Percentiles rank a stretch among this genome's conserved stretches.
These are phyloP conservation scores for Enteromius afrohamiltoni DNA, from an alignment of 2,797 vertebrate species.

Conservation along the genomic window DNA sequence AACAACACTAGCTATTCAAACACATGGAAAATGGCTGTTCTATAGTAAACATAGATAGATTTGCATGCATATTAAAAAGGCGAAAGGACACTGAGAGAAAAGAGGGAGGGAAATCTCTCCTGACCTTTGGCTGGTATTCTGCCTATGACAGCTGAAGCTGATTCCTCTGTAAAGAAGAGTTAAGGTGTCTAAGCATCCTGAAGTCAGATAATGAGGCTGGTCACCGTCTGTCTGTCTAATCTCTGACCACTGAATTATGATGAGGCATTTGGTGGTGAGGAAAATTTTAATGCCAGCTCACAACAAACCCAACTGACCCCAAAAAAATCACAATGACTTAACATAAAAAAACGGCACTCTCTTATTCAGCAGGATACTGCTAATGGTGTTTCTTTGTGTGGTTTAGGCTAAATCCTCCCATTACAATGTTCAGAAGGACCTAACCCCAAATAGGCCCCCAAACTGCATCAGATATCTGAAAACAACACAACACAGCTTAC, in stretches of 20 bases:
- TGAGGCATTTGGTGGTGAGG: neutral
- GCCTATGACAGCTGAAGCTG: slow-evolving; percentile 25
- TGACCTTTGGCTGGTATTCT: slow-evolving; percentile 47
- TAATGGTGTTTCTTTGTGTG: neutral
- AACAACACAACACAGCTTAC: neutral
- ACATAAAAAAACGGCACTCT: neutral
- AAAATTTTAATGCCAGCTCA: neutral
- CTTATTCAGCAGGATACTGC: neutral
- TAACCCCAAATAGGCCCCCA: neutral
- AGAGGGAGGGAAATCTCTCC: neutral
- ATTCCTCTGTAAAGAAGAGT: slow-evolving; percentile 17
- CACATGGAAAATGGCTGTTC: neutral
- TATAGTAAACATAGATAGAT: neutral
- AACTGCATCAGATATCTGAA: neutral
- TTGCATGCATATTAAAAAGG: slow-evolving; percentile 13
- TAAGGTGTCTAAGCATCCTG: slow-evolving; percentile 30
- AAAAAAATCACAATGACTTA: neutral
- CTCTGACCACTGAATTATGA: slow-evolving; percentile 7
- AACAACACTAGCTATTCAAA: slow-evolving; percentile 21
- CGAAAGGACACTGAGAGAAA: slow-evolving; percentile 3
- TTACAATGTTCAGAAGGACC: neutral
- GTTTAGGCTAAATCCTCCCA: neutral
- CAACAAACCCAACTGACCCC: neutral
- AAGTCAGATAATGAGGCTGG: slow-evolving; percentile 36
- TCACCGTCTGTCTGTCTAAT: slow-evolving; percentile 12